Evolutionary conservation across 1,140 invertebrate genomes (phyloP), one percentile per base, ranked within the genome.

Genomic region (Euglossa dilemma): DNA sequence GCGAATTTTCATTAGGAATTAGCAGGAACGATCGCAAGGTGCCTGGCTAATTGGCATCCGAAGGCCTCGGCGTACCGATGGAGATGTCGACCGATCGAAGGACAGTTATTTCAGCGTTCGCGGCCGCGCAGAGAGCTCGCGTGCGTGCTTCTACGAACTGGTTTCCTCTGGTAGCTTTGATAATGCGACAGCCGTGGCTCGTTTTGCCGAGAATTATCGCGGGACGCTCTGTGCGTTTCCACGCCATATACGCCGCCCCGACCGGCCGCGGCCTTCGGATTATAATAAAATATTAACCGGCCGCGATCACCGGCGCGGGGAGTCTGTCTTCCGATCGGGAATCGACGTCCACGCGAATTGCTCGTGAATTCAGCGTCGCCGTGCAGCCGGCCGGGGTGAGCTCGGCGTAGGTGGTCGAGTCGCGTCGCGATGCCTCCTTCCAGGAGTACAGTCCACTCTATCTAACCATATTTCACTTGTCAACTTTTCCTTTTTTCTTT

Each of bases 81-180:
- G 67, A 87, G 86, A 87, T 80, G 73, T 87, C 80, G 66, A 43
- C 63, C 72, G 81, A 87, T 84, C 86, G 86, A 84, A 87, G 85
- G 86, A 87, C 85, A 77, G 71, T 87, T 84, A 87, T 70, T 77
- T 76, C 74, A 86, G 73, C 74, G 59, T 83, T 77, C 50, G 76
- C 81, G 23, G 59, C 72, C 50, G 45, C 45, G 25, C 78, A 72
- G 59, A 72, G 59, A 23, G 66, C n/a, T 20, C 59, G 54, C 71
- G 71, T 59, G 83, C 73, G 57, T 81, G 73, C 82, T 73, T 80
- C 71, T 70, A 36, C 72, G 81, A 77, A 87, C 86, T 87, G 86
- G 85, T 87, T 87, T 76, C 73, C 81, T 84, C 61, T 50, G 54
- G 61, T 87, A 73, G 72, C 85, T 87, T 69, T 72, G 81, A 87